Percentiles rank a stretch among this genome's conserved stretches.
These are phyloP conservation scores for Erythrocercus mccallii DNA, from an alignment of 2,113 vertebrate species.

Conservation along the genomic window DNA sequence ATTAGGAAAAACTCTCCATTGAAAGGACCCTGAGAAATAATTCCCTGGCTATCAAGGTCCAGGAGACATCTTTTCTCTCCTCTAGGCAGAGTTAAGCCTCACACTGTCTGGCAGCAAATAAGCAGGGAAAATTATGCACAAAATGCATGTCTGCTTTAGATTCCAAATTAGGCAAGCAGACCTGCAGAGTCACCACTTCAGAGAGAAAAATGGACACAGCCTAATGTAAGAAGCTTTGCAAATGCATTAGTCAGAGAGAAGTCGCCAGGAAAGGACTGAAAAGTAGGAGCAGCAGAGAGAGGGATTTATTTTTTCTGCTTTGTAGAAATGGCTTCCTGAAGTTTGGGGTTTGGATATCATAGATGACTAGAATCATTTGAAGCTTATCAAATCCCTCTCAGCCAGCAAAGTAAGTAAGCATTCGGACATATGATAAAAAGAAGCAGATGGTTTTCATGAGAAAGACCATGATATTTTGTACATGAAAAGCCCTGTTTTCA, in stretches of 20 bases:
- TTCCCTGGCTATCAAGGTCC: background rate
- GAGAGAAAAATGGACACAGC: slow-evolving; percentile 16
- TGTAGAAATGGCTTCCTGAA: slow-evolving; percentile 16
- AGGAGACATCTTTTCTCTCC: background rate
- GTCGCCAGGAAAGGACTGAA: background rate
- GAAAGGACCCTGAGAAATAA: background rate
- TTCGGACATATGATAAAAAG: background rate
- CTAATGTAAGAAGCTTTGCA: slow-evolving; percentile 27
- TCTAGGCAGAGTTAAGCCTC: background rate
- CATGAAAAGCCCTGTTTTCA: background rate
- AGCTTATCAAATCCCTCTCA: slow-evolving; percentile 28
- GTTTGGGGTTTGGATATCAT: slow-evolving; percentile 17
- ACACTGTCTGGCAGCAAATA: background rate
- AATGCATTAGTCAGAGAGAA: slow-evolving; percentile 16
- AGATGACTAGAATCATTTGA: slow-evolving; percentile 14
- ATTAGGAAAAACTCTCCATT: background rate
- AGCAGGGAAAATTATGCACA: background rate
- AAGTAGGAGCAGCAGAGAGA: background rate
- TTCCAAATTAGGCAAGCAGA: slow-evolving; percentile 3
- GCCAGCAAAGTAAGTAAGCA: background rate
- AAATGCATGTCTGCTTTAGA: background rate
- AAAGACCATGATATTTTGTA: background rate
- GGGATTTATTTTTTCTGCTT: slow-evolving; percentile 3
- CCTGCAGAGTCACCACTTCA: background rate
- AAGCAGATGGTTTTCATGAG: background rate